These are phyloP conservation scores for Myripristis murdjan DNA, from an alignment of 2,797 vertebrate species.

Conservation along the genomic window DNA sequence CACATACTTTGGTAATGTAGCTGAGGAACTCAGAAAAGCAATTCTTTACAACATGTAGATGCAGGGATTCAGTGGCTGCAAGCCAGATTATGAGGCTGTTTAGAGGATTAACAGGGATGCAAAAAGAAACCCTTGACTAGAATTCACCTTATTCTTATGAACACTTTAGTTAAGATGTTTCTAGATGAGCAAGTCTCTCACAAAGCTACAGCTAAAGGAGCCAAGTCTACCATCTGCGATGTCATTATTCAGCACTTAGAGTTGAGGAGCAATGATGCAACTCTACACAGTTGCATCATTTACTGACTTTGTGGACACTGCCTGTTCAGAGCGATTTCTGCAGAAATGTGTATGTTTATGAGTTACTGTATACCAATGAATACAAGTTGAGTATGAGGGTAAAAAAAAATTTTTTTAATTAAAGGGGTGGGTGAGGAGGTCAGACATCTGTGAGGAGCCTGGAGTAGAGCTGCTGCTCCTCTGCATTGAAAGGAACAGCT, in stretches of 20 bases:
- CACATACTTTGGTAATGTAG: neutral
- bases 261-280: no score
- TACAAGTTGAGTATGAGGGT: no score
- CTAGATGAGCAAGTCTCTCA: constrained; percentile 11
- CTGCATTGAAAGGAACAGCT: no score
- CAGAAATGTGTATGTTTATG: neutral
- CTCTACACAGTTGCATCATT: constrained; percentile 3
- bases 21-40: no score
- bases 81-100: no score
- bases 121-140: neutral
- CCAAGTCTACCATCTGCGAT: constrained; percentile 10
- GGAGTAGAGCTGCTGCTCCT: no score
- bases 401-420: no score
- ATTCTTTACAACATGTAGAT: constrained; percentile 7
- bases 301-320: constrained; percentile 13
- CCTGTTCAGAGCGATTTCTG: constrained; percentile 8
- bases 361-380: neutral
- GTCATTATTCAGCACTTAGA: constrained; percentile 34
- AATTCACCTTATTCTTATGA: neutral
- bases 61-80: neutral
- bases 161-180: neutral
- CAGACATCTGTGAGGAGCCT: no score
- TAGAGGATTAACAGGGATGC: neutral
- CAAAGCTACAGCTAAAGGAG: constrained; percentile 21
- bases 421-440: no score